Conservation (phyloP, 2,888 invertebrate genomes). For the Nemotelus pantherinus region DNA sequence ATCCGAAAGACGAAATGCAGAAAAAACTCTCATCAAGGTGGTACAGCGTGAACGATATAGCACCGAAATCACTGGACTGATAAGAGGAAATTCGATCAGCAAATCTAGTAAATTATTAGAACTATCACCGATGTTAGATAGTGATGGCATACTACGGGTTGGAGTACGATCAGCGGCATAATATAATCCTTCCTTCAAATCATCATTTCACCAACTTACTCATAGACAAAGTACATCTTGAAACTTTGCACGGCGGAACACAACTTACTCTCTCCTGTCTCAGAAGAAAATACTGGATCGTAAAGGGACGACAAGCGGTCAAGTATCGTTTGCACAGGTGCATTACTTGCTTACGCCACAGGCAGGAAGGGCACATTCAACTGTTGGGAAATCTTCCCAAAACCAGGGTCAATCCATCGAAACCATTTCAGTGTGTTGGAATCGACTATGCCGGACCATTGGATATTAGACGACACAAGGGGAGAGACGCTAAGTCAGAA, state of each 20-base stretch:
- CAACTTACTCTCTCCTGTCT: slow-evolving; percentile 45
- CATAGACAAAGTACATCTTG: slow-evolving; percentile 40
- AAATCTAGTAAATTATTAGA: slow-evolving; percentile 32
- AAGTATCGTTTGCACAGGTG: slow-evolving; percentile 47
- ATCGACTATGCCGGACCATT: slow-evolving; percentile 14
- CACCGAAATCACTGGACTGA: background rate
- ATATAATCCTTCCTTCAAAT: slow-evolving; percentile 52
- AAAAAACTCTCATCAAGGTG: slow-evolving; percentile 11
- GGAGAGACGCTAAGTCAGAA: background rate
- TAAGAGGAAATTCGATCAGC: no score
- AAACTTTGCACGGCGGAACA: slow-evolving; percentile 42
- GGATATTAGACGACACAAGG: background rate
- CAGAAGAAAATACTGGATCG: slow-evolving; percentile 48
- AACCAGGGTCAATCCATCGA: no score
- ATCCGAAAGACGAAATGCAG: background rate
- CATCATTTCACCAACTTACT: slow-evolving; percentile 31
- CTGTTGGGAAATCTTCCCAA: background rate
- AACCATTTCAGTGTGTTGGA: background rate
- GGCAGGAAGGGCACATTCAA: background rate
- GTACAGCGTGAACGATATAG: background rate
- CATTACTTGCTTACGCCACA: slow-evolving; percentile 47
- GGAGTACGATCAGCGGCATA: slow-evolving; percentile 52
- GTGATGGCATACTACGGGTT: slow-evolving; percentile 54
- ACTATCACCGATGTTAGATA: slow-evolving; percentile 47
- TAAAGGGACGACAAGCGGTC: slow-evolving; percentile 46